These are phyloP conservation scores for Danio aesculapii DNA, from an alignment of 2,797 vertebrate genomes.

Conservation along the genomic window DNA sequence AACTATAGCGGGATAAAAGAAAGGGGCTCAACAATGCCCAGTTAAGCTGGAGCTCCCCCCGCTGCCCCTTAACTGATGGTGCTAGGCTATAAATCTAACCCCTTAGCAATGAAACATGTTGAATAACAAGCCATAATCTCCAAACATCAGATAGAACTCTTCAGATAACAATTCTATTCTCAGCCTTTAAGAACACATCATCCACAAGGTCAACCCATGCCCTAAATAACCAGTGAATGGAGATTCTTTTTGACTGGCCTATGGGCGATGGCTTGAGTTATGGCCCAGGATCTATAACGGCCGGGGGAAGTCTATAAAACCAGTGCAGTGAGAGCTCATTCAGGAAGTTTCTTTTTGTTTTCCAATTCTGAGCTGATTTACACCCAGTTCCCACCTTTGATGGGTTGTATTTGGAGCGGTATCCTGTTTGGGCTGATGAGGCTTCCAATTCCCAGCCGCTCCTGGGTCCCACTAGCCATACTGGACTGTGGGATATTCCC, in stretches of 20 bases:
- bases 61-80: slow-evolving; percentile 24
- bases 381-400: slow-evolving; percentile 59
- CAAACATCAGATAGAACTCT: slow-evolving; percentile 20
- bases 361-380: slow-evolving; percentile 50
- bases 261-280: slow-evolving; percentile 16
- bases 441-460: slow-evolving; percentile 52
- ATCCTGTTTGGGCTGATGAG: slow-evolving; percentile 62
- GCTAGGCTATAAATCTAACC: not conserved
- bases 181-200: not conserved
- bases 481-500: slow-evolving; percentile 36
- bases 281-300: slow-evolving; percentile 16
- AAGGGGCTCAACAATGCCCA: slow-evolving; percentile 38
- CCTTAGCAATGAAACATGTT: slow-evolving; percentile 11
- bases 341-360: slow-evolving; percentile 58
- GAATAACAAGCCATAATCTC: slow-evolving; percentile 15
- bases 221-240: not conserved
- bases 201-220: slow-evolving; percentile 10
- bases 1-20: slow-evolving; percentile 42
- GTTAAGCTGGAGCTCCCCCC: slow-evolving; percentile 25
- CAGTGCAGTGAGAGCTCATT: slow-evolving; percentile 21
- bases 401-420: slow-evolving; percentile 52
- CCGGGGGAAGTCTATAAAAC: slow-evolving; percentile 23
- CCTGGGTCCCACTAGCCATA: slow-evolving; percentile 8
- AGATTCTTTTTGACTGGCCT: not conserved
- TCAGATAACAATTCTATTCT: slow-evolving; percentile 36